Base-by-base conservation (phyloP, 1,140 invertebrate genomes). In the Venturia canescens region DNA sequence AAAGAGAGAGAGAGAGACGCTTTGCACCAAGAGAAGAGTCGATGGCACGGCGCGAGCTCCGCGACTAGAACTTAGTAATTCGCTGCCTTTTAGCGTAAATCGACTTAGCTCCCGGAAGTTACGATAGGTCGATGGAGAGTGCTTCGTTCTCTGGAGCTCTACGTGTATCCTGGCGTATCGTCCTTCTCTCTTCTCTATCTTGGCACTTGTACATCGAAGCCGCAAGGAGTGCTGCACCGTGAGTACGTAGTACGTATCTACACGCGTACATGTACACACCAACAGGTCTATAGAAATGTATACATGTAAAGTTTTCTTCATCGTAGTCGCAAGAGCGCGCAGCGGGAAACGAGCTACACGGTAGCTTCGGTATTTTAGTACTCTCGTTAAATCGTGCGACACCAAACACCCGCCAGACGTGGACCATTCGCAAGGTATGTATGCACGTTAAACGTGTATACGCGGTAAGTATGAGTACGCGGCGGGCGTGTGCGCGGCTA, bases 341-440 rank as follows among this genome's bases (percentile, higher is more conserved):
- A 53, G 71, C 44, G 27, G 48, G 71, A 80, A 80, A 74, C 80
- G 34, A 79, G 80, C 78, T 80, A 81, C 79, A 80, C 77, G 80
- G 70, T 76, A 78, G 79, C 80, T 76, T 78, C 77, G 69, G 34
- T 74, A 80, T 81, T 83, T 78, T 79, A 80, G 26, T 67, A 78
- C 76, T 29, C 31, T 80, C 72, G 72, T 78, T 81, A 77, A 81
- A 70, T 75, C 77, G 78, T 77, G 74, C 57, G 69, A 80, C 77
- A 77, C 63, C 67, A 77, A 81, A 81, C 70, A 60, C 63, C 63
- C 63, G 27, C 63, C 63, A 29, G 57, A n/a, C 63, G 63, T 29
- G 63, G 63, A 66, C 63, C 23, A 66, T 66, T 27, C 63, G 26
- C 63, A 60, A 60, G 23, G 57, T 50, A 60, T 60, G n/a, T 23